Evolutionary conservation across 2,797 vertebrate species (phyloP).

Genomic region (Anguilla anguilla): DNA sequence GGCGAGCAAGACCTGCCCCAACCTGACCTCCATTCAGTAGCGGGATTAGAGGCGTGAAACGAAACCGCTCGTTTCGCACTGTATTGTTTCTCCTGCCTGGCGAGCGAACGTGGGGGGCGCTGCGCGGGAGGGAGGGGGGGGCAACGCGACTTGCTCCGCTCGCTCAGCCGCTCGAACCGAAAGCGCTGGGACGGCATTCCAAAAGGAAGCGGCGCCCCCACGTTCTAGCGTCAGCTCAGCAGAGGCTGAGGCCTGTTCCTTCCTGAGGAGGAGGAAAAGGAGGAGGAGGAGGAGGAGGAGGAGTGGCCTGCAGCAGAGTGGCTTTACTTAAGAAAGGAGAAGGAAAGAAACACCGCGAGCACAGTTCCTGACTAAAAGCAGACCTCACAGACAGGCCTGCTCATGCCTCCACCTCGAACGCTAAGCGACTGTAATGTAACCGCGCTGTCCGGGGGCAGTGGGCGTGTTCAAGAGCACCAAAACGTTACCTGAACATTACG

Average conservation of each 20-base stretch:
- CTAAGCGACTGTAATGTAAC: not conserved
- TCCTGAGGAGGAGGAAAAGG: not conserved
- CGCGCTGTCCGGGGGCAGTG: not conserved
- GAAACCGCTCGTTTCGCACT: not conserved
- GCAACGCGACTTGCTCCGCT: not conserved
- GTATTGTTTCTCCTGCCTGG: not conserved
- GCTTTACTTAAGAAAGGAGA: not conserved
- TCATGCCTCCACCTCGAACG: not conserved
- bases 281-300: too few species aligned
- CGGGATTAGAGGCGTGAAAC: not conserved
- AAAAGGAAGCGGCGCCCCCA: constrained; percentile 3
- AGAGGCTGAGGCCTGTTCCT: not conserved
- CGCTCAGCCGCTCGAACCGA: not conserved
- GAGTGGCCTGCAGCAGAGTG: not conserved
- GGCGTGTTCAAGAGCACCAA: not conserved
- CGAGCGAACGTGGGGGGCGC: too few species aligned
- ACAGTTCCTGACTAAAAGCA: constrained; percentile 4
- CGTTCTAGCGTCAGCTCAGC: not conserved
- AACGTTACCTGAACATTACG: not conserved
- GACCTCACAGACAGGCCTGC: not conserved
- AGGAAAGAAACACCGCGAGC: not conserved
- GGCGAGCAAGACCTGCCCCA: not conserved
- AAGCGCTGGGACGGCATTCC: not conserved
- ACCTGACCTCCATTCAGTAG: not conserved
- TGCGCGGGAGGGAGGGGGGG: not conserved